Evolutionary conservation across 2,797 vertebrate genomes (phyloP).

Genomic region (Pipistrellus nathusii): DNA sequence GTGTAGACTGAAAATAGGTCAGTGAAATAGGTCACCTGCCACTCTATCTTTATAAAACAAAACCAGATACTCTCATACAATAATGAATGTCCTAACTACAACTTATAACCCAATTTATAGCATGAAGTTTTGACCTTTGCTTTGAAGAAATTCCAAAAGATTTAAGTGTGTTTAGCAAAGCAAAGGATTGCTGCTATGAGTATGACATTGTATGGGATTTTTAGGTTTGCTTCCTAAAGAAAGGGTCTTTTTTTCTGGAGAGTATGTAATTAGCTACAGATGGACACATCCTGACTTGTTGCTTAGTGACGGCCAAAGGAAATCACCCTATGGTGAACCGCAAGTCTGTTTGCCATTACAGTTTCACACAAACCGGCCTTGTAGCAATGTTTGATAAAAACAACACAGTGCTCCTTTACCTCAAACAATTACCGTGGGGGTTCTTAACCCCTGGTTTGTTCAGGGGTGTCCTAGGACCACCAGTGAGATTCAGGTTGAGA

Average conservation of each 20-base stretch:
- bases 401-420: slow-evolving; percentile 18
- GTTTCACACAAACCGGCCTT: slow-evolving; percentile 38
- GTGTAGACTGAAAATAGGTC: slow-evolving; percentile 49
- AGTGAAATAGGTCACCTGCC: slow-evolving; percentile 35
- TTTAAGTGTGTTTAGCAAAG: slow-evolving; percentile 31
- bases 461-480: not conserved
- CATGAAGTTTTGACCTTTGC: slow-evolving; percentile 11
- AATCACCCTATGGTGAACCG: slow-evolving; percentile 66
- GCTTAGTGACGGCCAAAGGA: slow-evolving; percentile 64
- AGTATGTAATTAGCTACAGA: slow-evolving; percentile 71
- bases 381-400: slow-evolving; percentile 18
- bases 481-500: not conserved
- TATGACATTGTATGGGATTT: not conserved
- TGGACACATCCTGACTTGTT: slow-evolving; percentile 68
- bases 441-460: slow-evolving; percentile 8
- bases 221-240: slow-evolving; percentile 54
- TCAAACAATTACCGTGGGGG: not conserved
- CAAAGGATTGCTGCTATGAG: slow-evolving; percentile 27
- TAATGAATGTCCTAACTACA: not conserved
- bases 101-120: not conserved
- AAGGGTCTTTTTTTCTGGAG: slow-evolving; percentile 39
- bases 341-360: slow-evolving; percentile 68
- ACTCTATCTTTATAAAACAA: slow-evolving; percentile 48
- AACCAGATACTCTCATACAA: slow-evolving; percentile 25
- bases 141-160: slow-evolving; percentile 26